Evolutionary conservation across 2,113 vertebrate genomes (phyloP), one percentile per base, ranked within the genome.

Genomic region (Tetrao urogallus): DNA sequence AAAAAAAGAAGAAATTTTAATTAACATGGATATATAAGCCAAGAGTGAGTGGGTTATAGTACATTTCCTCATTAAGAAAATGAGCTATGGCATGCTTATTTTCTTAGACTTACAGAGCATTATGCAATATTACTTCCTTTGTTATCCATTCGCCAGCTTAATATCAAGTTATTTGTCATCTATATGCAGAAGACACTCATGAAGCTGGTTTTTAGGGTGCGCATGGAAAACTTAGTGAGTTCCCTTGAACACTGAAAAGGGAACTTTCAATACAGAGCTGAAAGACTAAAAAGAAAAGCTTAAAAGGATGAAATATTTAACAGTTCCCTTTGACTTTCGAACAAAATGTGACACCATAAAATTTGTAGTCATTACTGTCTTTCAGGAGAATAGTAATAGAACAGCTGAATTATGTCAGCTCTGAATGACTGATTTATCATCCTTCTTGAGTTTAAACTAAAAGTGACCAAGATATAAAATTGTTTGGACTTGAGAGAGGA

Each of bases 401-500:
- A 66, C 71, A 79, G 48, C 15, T 95, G 79, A 93, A 80, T 94
- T 90, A 88, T 88, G 91, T 73, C 71, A 52, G 22, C 30, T 83
- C 56, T 63, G 38, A 42, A 73, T 19, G n/a, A 70, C 43, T 90
- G 88, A 93, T 90, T 88, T 90, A 93, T 90, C 88, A 58, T 11
- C 3, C 3, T 28, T 57, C 58, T 61, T 73, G 58, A 80, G 73
- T 73, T n/a, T 54, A 30, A 90, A 63, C 43, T 80, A 66, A 86
- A 93, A 88, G 45, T 86, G 86, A 66, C 58, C 1, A 2, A 82
- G 88, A 77, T 77, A 83, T 86, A 82, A 40, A 73, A 69, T 48
- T 88, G 69, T 70, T 93, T 90, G 64, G 48, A 42, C 30, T 93
- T 70, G n/a, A 77, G 88, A 83, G 34, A 82, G 60, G 48, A 80